A percentile compares a stretch with the other conserved stretches of the same genome.
phyloP scores from a whole-genome alignment of 2,888 invertebrate species.

The Heliconius ethilla region DNA sequence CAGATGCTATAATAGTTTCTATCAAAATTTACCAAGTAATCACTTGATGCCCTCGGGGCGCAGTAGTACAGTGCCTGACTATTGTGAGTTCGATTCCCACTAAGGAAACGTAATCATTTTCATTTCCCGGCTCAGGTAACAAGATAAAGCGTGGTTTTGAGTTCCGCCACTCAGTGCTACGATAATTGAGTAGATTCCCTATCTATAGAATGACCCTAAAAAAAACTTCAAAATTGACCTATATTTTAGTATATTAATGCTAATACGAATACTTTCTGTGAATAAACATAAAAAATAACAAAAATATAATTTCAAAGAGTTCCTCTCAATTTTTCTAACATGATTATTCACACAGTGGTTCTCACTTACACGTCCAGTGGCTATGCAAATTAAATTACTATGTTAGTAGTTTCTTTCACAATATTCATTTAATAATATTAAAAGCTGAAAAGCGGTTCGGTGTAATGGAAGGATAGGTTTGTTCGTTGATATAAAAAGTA shows the following conservation, averaged over 20 bases:
- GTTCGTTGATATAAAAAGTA: constrained; percentile 46
- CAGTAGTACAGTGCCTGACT: too few relatives aligned
- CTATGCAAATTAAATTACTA: constrained; percentile 45
- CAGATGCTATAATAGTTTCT: too few relatives aligned
- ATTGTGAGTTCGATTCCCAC: too few relatives aligned
- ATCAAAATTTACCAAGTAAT: too few relatives aligned
- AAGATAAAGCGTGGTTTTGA: not conserved
- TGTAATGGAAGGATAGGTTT: constrained; percentile 45
- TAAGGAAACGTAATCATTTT: not conserved
- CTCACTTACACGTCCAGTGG: constrained; percentile 22
- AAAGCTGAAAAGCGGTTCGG: constrained; percentile 36
- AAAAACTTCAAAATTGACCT: constrained; percentile 12
- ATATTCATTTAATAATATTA: constrained; percentile 46
- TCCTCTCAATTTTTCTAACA: constrained; percentile 15
- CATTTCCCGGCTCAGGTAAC: not conserved
- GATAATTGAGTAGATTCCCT: too few relatives aligned
- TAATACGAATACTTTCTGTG: not conserved
- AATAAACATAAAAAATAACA: not conserved
- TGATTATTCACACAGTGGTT: constrained; percentile 27
- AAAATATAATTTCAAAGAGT: not conserved
- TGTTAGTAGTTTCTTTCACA: constrained; percentile 44
- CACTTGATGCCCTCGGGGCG: too few relatives aligned
- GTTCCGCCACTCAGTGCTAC: not conserved
- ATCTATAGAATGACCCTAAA: not conserved
- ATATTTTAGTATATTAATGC: constrained; percentile 4